Percentiles rank a stretch among this genome's conserved stretches.
phyloP scores from a whole-genome alignment of 2,113 vertebrate genomes.

The Sinocyclocheilus grahami region DNA sequence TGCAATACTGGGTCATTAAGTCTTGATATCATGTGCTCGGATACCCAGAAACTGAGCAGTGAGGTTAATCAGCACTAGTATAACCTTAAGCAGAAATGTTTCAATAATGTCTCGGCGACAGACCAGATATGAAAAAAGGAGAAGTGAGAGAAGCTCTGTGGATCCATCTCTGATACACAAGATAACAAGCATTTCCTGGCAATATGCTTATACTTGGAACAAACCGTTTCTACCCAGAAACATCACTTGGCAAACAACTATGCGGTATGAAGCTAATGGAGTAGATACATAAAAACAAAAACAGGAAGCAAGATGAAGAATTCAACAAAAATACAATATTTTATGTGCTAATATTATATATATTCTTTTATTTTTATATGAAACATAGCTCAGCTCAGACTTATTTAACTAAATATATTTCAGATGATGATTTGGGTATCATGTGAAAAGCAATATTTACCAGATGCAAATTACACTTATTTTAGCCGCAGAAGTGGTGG shows the following conservation, averaged over 20 bases:
- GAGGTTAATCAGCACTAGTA: neutral
- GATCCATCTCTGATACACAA: neutral
- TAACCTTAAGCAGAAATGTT: neutral
- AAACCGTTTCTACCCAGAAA: slow-evolving; percentile 1
- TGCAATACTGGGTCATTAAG: neutral
- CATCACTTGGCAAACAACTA: neutral
- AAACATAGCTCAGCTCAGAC: too few species aligned
- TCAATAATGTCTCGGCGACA: neutral
- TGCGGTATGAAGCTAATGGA: neutral
- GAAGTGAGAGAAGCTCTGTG: slow-evolving; percentile 3
- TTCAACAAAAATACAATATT: too few species aligned
- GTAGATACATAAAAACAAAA: neutral
- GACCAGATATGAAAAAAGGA: neutral
- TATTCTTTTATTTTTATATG: too few species aligned
- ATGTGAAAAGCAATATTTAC: neutral
- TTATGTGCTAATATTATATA: too few species aligned
- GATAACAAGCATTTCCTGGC: slow-evolving; percentile 1
- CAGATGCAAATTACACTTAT: neutral
- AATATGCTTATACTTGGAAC: neutral
- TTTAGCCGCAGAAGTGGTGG: too few species aligned
- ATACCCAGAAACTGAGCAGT: neutral
- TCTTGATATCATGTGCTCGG: neutral
- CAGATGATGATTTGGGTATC: too few species aligned
- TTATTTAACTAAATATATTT: too few species aligned
- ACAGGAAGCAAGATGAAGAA: neutral